These are phyloP conservation scores for Frankliniella intonsa DNA, from an alignment of 2,888 invertebrate species.

Conservation along the genomic window DNA sequence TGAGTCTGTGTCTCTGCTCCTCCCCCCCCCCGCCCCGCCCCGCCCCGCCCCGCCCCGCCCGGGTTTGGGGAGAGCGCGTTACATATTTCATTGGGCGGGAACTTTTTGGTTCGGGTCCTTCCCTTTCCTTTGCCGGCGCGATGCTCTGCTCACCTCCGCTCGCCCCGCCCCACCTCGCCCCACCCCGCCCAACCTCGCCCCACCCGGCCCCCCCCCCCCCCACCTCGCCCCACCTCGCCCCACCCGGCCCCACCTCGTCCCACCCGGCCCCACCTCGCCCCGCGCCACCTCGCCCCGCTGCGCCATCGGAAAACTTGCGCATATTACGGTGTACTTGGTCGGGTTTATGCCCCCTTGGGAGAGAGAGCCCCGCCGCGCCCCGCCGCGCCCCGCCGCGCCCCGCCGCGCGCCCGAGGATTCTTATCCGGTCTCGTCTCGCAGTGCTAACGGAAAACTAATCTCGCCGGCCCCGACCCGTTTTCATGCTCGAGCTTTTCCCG, in stretches of 20 bases:
- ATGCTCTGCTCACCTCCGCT: background rate
- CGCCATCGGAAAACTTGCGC: constrained; percentile 16
- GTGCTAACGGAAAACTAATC: constrained; percentile 11
- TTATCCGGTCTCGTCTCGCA: background rate
- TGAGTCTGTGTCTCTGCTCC: background rate
- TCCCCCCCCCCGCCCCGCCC: background rate
- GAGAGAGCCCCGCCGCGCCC: background rate
- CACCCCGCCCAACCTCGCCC: too few relatives aligned
- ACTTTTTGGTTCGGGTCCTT: constrained; percentile 5
- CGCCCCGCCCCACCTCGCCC: background rate
- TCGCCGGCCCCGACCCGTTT: background rate
- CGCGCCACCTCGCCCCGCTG: background rate
- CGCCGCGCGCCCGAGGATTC: background rate
- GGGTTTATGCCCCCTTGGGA: background rate
- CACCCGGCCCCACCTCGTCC: background rate
- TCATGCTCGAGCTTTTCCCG: background rate
- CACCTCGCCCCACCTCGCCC: too few relatives aligned
- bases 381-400: too few relatives aligned
- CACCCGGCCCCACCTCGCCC: background rate
- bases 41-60: background rate
- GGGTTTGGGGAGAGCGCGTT: background rate
- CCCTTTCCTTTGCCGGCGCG: background rate
- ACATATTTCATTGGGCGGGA: constrained; percentile 17
- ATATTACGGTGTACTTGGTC: background rate
- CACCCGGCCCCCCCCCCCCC: too few relatives aligned